Evolutionary conservation across 2,113 vertebrate species (phyloP), one percentile per base, ranked within the genome.

Genomic region (Macaca nemestrina): DNA sequence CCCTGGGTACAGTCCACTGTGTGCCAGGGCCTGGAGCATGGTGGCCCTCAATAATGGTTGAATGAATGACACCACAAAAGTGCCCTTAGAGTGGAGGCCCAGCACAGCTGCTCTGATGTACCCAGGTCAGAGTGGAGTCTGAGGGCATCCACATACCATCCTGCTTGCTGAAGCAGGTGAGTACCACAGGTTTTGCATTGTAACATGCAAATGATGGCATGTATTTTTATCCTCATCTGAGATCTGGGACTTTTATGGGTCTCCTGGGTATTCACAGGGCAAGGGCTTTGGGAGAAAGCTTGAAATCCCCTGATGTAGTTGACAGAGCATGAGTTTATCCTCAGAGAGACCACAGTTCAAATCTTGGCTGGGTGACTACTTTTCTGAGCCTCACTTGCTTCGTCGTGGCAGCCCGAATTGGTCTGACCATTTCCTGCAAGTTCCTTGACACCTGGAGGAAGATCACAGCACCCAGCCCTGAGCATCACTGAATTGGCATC

Each of bases 201-300:
- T 35, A 38, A 57, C 35, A 73, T 73, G 48, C 38, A 70, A 50
- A 84, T 48, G 38, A 48, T 16, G 32, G 27, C 80, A 27, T 3
- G 2, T 4, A 38, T 57, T 84, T 59, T 75, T 90, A 98, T 99
- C 72, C 98, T 98, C 35, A 96, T 99, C 73, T 87, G 99, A 98
- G 99, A 99, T 98, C 23, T 9, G 40, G 89, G 99, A 99, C 97
- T 99, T 99, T 81, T 99, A 99, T 98, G 94, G 95, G 95, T 98
- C 99, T 76, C 99, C 99, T 0, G 99, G 99, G 2, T 96, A 99
- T 52, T 96, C 98, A 57, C 99, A 99, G 98, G 98, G 97, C 0
- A 99, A 99, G 70, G 99, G 99, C 2, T 88, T 97, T 14, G 98
- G 99, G 96, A 99, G 99, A 97, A 95, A 98, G 50, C 87, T 52